Percentiles rank a stretch among this genome's conserved stretches.
Evolutionary conservation across 2,888 invertebrate species (phyloP).

Genomic region (Chaetogeoica ovagalla): DNA sequence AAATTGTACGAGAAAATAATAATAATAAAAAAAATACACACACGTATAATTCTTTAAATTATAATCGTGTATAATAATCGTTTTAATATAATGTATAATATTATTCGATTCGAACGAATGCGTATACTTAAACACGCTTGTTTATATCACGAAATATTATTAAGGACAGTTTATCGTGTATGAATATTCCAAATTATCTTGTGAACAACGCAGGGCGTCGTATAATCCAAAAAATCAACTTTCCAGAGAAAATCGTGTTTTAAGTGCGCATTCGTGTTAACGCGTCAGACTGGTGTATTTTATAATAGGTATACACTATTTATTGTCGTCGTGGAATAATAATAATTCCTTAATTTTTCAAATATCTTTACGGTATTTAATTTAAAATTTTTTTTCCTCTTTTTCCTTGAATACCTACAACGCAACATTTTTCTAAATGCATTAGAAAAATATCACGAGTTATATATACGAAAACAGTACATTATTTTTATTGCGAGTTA

Average conservation of each 20-base stretch:
- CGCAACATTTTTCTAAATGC: not conserved
- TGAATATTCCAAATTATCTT: not conserved
- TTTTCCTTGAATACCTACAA: not conserved
- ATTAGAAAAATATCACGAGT: not conserved
- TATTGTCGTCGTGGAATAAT: not conserved
- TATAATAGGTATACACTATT: not conserved
- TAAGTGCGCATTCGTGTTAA: slow-evolving; percentile 40
- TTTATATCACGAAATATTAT: not conserved
- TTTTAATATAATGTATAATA: no score
- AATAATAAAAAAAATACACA: no score
- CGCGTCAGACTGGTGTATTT: slow-evolving; percentile 1
- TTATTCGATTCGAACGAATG: no score
- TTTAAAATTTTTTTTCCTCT: not conserved
- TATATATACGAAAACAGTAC: no score
- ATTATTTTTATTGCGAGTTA: no score
- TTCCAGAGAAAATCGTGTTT: not conserved
- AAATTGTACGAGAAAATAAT: no score
- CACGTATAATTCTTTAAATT: not conserved
- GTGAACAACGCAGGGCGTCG: not conserved
- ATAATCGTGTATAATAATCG: no score
- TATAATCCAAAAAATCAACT: slow-evolving; percentile 8
- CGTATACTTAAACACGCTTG: not conserved
- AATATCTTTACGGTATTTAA: not conserved
- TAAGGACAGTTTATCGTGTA: slow-evolving; percentile 3
- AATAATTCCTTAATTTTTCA: not conserved